Base-by-base conservation (phyloP, 2,113 vertebrate species). In the Anarrhichthys ocellatus region DNA sequence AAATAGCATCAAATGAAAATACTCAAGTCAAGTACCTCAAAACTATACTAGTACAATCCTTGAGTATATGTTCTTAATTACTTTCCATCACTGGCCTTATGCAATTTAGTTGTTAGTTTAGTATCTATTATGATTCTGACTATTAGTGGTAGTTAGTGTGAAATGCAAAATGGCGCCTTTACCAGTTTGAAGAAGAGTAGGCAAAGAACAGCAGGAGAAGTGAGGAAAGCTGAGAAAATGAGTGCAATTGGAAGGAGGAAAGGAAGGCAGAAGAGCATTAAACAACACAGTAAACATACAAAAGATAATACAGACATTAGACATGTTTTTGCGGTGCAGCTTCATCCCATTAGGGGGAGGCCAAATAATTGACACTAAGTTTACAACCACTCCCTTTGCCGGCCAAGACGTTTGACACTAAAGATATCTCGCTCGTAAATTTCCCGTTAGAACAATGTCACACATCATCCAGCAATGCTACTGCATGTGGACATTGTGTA, bases 221-320 rank as follows among this genome's bases (percentile, higher is more conserved):
- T 88, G 90, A 87, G 93, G 89, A 94, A 86, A 93, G 84, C 92
- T 93, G 92, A 91, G 91, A 92, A 93, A 88, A 77, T 22, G 11
- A 70, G 52, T 14, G 48, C 46, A 63, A 34, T 64, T 18, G 15
- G 88, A 89, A 91, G 92, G 88, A 89, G 87, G 85, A 93, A 88
- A 94, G 89, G 94, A 77, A 79, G 36, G 84, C 88, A 24, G 75
- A 76, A 17, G 9, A 68, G 10, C 73, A 66, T 65, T 40, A 48
- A 46, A 74, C 34, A 63, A 64, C 27, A 42, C 6, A 69, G 14
- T 27, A 50, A 65, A 32, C 5, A 15, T 0, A 78, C 10, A 56
- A 8, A 64, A 66, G 13, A 40, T 10, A 64, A 13, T 1, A 50
- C 17, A 79, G 27, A 32, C 36, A 36, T 20, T 4, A 66, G 38